Evolutionary conservation across 2,888 invertebrate species (phyloP), one percentile per base, ranked within the genome.

Genomic region (Perithous albicinctus): DNA sequence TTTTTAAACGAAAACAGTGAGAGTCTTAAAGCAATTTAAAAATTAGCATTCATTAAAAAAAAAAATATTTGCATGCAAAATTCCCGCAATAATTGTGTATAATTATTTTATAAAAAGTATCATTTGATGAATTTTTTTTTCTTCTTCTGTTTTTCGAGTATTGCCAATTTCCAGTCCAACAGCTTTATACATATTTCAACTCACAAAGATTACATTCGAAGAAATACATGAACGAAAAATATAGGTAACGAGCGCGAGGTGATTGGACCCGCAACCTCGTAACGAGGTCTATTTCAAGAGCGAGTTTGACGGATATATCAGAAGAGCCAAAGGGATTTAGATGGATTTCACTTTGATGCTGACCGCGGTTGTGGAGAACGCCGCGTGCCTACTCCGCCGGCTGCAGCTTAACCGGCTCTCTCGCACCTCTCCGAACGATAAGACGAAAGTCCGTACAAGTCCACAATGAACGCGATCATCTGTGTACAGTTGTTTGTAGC

Each of bases 291-390:
- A 78, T 79, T 82, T 82, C 76, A 67, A 82, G 75, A 79, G 76
- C 61, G 78, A 67, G 78, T 73, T 76, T 35, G 41, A 67, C 76
- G 67, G 72, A 72, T 82, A 72, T 82, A 82, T 82, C 82, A 72
- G 82, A 41, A 70, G 78, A 82, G 75, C 82, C 72, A 70, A 75
- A 48, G 78, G 82, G 82, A 82, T 82, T 82, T 79, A 82, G 72
- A 59, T 23, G 38, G 51, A 61, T 72, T n/a, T 79, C 38, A 32
- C 82, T 82, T 82, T 82, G 82, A 82, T 76, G 78, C 54, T 79
- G 72, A 82, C 82, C 82, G 75, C 72, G 70, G 15, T 63, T 41
- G 20, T 32, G 26, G 51, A 38, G 64, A 59, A 70, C 23, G 32
- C 59, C 56, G 59, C 67, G 63, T 54, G 32, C 38, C 38, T 12